Evolutionary conservation across 2,797 vertebrate genomes (phyloP), one percentile per base, ranked within the genome.

Genomic region (Psittacula echo): DNA sequence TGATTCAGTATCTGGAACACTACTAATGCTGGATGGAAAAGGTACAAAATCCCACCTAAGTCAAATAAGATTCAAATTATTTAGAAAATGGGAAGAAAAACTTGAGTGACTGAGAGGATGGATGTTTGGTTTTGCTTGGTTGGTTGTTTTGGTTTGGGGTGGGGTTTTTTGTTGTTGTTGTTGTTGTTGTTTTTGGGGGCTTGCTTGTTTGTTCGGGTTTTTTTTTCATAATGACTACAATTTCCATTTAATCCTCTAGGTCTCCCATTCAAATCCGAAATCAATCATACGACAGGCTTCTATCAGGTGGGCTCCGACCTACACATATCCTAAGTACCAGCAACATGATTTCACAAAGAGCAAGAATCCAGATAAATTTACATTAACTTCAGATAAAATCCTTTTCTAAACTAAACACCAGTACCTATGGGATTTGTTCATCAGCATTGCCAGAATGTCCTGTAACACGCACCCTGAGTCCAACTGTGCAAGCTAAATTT

Each of bases 401-500:
- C 58, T 84, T 77, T 60, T 82, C 54, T 39, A 94, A 92, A 39
- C 66, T 60, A 75, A 94, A 74, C 37, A 82, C 29, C 48, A 92
- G 41, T 32, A 67, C 94, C 82, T 85, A 3, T 0, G 85, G 91
- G 94, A 90, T 65, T 87, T 95, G 80, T 24, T 89, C 76, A 61
- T 41, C 0, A 1, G 73, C 58, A 76, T 10, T 58, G 68, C 85
- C 82, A 83, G 68, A 89, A 88, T 37, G 90, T 85, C 88, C 92
- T 94, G 92, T 85, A 91, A 81, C 71, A 64, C 21, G 61, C 83
- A 76, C 78, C 87, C 91, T 85, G 93, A 87, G 71, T 95, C 92
- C 62, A 66, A 78, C 91, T 96, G 88, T 90, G 94, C 94, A 81
- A 93, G 78, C 85, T 94, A 92, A 92, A 97, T 94, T 94, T 93